Evolutionary conservation across 1,140 invertebrate species (phyloP).

Genomic region (Apocrypta bakeri): DNA sequence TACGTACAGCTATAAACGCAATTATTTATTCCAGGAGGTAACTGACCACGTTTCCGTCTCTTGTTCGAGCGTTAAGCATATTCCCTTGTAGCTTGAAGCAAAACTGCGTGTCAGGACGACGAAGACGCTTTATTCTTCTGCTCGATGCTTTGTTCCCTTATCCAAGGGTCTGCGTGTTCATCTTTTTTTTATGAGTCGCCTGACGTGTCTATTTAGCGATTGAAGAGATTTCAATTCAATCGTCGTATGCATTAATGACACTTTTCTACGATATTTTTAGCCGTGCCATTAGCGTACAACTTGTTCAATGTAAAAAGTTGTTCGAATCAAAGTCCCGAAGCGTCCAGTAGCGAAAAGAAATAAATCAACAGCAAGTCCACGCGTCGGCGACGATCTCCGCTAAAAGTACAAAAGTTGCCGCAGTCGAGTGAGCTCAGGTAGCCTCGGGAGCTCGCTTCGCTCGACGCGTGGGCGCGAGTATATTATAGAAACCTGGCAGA

Average conservation of each 20-base stretch:
- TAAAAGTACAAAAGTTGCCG: conserved; percentile 10
- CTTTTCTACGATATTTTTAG: too few species aligned
- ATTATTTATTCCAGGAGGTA: conserved; percentile 63
- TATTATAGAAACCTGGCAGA: neutral
- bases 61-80: conserved; percentile 40
- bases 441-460: conserved; percentile 2
- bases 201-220: too few species aligned
- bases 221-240: too few species aligned
- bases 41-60: conserved; percentile 63
- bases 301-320: too few species aligned
- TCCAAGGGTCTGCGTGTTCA: too few species aligned
- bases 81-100: neutral
- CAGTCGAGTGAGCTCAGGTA: neutral
- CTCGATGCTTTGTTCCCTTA: neutral
- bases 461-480: conserved; percentile 8
- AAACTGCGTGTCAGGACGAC: neutral
- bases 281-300: too few species aligned
- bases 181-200: too few species aligned
- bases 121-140: neutral
- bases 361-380: neutral
- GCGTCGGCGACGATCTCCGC: neutral
- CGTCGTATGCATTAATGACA: too few species aligned
- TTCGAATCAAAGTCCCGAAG: neutral
- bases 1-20: conserved; percentile 17
- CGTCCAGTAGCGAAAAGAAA: neutral